Percentiles rank a stretch among this genome's conserved stretches.
phyloP scores from a whole-genome alignment of 2,888 invertebrate genomes.

The Conomelus anceps region DNA sequence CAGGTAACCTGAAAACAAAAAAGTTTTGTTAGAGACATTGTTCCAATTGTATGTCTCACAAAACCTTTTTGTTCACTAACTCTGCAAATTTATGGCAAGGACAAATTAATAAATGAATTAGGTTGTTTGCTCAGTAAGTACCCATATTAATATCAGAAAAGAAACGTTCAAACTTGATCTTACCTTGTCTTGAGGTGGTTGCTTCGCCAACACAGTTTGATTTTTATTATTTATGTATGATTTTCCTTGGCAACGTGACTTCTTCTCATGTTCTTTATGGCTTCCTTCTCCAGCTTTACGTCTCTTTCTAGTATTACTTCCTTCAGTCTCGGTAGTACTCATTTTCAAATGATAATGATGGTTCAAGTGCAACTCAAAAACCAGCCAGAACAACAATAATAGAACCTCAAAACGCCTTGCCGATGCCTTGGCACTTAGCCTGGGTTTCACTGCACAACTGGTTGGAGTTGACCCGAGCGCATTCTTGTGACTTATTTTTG shows the following conservation, averaged over 20 bases:
- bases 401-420: not conserved
- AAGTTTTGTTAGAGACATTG: not conserved
- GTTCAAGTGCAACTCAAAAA: too few species aligned
- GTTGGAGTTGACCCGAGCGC: not conserved
- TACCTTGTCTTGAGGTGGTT: not conserved
- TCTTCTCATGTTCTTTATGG: not conserved
- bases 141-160: too few species aligned
- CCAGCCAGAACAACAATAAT: too few species aligned
- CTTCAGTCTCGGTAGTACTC: not conserved
- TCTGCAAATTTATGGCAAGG: not conserved
- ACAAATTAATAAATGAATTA: not conserved
- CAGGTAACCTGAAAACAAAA: not conserved
- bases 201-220: not conserved
- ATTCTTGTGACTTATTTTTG: not conserved
- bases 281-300: not conserved
- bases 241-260: not conserved
- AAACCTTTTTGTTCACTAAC: constrained; percentile 4
- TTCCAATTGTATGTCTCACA: not conserved
- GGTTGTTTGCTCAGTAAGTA: too few species aligned
- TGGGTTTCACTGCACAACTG: not conserved
- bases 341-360: too few species aligned
- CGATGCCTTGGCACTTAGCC: not conserved
- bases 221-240: not conserved
- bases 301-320: not conserved
- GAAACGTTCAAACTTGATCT: not conserved